Conservation (phyloP, 2,888 invertebrate genomes). For the Argyra leucocephala region DNA sequence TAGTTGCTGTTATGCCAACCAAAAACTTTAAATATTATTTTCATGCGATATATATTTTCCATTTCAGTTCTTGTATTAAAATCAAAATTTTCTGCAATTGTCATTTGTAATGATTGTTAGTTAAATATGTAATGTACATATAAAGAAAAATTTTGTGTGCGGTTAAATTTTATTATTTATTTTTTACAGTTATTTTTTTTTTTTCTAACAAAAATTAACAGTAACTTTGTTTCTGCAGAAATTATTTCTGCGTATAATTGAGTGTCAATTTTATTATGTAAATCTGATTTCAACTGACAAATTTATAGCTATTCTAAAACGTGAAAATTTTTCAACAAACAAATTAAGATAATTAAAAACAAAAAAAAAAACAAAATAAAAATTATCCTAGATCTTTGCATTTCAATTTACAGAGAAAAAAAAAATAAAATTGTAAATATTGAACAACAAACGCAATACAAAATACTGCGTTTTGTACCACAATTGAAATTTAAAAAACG, state of each 20-base stretch:
- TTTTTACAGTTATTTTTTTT: background rate
- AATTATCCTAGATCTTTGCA: background rate
- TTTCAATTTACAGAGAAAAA: background rate
- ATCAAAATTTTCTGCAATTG: background rate
- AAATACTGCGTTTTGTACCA: too few relatives aligned
- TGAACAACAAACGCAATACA: too few relatives aligned
- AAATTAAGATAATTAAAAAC: constrained; percentile 6
- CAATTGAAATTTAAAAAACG: too few relatives aligned
- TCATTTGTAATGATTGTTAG: background rate
- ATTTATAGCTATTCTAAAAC: background rate
- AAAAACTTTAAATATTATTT: too few relatives aligned
- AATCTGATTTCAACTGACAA: background rate
- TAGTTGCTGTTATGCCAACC: too few relatives aligned
- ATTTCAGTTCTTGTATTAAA: too few relatives aligned
- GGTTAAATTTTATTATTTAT: background rate
- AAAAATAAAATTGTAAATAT: too few relatives aligned
- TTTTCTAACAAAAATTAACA: background rate
- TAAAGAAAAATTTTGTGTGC: background rate
- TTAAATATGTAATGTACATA: background rate
- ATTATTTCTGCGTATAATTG: background rate
- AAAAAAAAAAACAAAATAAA: too few relatives aligned
- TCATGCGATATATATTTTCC: too few relatives aligned
- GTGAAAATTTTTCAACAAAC: background rate
- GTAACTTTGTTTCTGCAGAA: too few relatives aligned
- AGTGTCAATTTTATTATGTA: background rate